Base-by-base conservation (phyloP, 2,888 invertebrate species). In the Diachrysia chrysitis region DNA sequence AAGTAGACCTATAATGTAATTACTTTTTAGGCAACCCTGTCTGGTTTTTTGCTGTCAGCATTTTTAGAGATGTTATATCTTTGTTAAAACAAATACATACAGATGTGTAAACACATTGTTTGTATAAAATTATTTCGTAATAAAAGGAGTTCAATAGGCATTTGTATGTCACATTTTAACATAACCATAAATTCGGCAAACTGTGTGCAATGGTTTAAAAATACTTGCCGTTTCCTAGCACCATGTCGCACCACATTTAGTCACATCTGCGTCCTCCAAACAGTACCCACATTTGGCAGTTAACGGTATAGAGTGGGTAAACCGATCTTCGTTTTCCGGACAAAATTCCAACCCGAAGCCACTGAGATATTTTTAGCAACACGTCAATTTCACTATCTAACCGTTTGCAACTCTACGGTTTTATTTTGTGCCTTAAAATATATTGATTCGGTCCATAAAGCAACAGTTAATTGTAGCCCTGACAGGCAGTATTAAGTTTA, bases 391-490 rank as follows among this genome's bases (percentile, higher is more conserved):
- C 12, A 51, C 12, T 51, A 19, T 19, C 21, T 21, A 3, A 42
- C 5, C 7, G 42, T 42, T 51, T 19, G 48, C 3, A 12, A 51
- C 12, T 51, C 9, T 46, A 17, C 48, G 19, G 48, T 6, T 12
- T 12, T 51, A 51, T 51, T 51, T 19, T 51, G 12, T 14, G 23
- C 9, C n/a, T 46, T 37, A 55, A 62, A 42, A 59, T 53, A 56
- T 42, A 58, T 29, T 54, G 57, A 48, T 46, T 51, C 5, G 21
- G 7, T 14, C 51, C 57, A 32, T 42, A 65, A 78, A 68, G 66
- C 66, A 69, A 81, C 66, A 78, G 63, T 63, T 75, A 71, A 71
- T 68, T 48, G 23, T 65, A 60, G 64, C 67, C 62, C 42, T n/a
- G 62, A 78, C 58, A 78, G 57, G 61, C 25, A 63, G 66, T 48